phyloP scores from a whole-genome alignment of 2,888 invertebrate genomes.

The Nematopogon swammerdamellus region DNA sequence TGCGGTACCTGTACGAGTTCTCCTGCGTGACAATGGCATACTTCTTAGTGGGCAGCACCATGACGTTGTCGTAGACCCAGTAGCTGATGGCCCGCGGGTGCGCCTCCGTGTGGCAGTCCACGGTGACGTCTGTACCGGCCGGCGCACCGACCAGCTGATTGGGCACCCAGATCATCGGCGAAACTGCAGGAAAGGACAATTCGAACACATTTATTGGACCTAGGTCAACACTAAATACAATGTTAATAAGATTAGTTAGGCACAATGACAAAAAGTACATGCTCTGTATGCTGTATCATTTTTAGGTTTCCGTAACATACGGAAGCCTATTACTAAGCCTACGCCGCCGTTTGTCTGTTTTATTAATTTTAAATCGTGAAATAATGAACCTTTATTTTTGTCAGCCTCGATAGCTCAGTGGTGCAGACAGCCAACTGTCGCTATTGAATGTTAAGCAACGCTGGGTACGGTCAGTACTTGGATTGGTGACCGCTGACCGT shows the following conservation, averaged over 20 bases:
- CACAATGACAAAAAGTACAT: conserved; percentile 1
- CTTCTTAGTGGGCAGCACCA: conserved; percentile 87
- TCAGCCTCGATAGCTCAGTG: too few species aligned
- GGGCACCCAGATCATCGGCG: conserved; percentile 93
- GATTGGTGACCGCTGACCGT: too few species aligned
- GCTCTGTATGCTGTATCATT: conserved; percentile 1
- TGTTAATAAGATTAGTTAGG: conserved; percentile 6
- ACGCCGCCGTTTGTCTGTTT: too few species aligned
- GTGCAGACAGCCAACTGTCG: too few species aligned
- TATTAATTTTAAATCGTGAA: too few species aligned
- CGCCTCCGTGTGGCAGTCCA: conserved; percentile 92
- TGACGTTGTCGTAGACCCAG: conserved; percentile 88
- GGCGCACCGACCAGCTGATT: conserved; percentile 92
- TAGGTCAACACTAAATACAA: conserved; percentile 4
- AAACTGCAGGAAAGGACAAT: conserved; percentile 60
- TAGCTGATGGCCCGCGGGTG: conserved; percentile 90
- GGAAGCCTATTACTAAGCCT: too few species aligned
- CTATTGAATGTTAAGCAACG: too few species aligned
- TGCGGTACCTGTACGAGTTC: conserved; percentile 70
- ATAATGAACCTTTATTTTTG: too few species aligned
- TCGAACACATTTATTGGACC: conserved; percentile 7
- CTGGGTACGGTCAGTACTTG: too few species aligned
- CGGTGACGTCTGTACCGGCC: conserved; percentile 84
- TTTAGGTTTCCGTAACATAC: too few species aligned
- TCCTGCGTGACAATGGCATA: conserved; percentile 81